These are phyloP conservation scores for Grammomys dolichurus DNA, from an alignment of 2,113 vertebrate species.

Conservation along the genomic window DNA sequence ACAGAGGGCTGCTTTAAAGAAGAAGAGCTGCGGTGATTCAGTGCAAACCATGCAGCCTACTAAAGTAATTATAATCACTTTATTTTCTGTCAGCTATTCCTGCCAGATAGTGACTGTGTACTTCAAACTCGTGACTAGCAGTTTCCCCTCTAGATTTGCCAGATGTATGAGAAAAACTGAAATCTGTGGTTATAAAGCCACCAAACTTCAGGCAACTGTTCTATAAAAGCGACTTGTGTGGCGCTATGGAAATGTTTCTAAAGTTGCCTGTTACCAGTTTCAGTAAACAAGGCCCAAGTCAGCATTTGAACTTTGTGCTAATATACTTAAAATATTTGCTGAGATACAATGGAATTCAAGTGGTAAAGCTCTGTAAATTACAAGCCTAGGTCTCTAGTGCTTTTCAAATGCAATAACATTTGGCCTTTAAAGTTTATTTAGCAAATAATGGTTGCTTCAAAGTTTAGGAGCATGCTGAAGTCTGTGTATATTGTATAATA, in stretches of 20 bases:
- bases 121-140: not conserved
- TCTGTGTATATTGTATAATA: not conserved
- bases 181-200: not conserved
- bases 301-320: not conserved
- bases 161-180: not conserved
- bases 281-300: not conserved
- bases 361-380: slow-evolving; percentile 46
- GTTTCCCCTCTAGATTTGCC: not conserved
- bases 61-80: slow-evolving; percentile 35
- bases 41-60: not conserved
- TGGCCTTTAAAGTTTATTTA: slow-evolving; percentile 1
- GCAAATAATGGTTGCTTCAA: not conserved
- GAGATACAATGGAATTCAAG: slow-evolving; percentile 17
- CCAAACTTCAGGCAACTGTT: not conserved
- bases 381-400: not conserved
- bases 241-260: slow-evolving; percentile 22
- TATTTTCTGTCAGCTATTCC: slow-evolving; percentile 47
- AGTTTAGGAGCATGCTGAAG: not conserved
- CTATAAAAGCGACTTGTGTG: not conserved
- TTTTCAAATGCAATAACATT: slow-evolving; percentile 50
- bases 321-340: slow-evolving; percentile 33
- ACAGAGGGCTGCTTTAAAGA: slow-evolving; percentile 40
- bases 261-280: not conserved
- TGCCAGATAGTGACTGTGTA: slow-evolving; percentile 17
- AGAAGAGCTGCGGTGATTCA: slow-evolving; percentile 3